phyloP scores from a whole-genome alignment of 2,797 vertebrate species.

The Cottoperca gobio region DNA sequence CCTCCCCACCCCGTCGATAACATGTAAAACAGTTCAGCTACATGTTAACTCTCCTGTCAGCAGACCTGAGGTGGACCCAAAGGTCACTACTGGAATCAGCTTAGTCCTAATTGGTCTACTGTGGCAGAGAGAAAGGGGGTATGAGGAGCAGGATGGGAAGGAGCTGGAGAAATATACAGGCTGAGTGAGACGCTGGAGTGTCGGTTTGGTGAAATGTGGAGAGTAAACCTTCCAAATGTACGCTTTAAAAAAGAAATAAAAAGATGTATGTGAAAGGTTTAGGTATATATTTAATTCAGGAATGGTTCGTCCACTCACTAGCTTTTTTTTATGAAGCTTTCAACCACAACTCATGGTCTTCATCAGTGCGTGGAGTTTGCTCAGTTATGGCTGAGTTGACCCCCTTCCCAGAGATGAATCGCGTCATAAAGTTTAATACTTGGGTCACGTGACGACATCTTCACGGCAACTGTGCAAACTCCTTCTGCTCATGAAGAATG shows the following conservation, averaged over 20 bases:
- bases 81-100: slow-evolving; percentile 81
- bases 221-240: not conserved
- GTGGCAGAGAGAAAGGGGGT: slow-evolving; percentile 53
- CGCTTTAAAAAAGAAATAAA: not conserved
- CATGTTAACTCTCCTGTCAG: slow-evolving; percentile 82
- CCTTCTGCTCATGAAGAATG: not conserved
- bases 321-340: not conserved
- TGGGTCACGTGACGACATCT: too few species aligned
- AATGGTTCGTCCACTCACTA: fast-evolving
- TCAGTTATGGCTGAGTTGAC: not conserved
- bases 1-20: slow-evolving; percentile 84
- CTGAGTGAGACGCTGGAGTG: not conserved
- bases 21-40: slow-evolving; percentile 86
- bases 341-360: not conserved
- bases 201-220: not conserved
- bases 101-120: slow-evolving; percentile 82
- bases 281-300: not conserved
- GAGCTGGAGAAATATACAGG: slow-evolving; percentile 7
- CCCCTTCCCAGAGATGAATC: not conserved
- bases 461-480: too few species aligned
- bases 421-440: too few species aligned
- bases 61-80: slow-evolving; percentile 81
- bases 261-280: not conserved
- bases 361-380: not conserved
- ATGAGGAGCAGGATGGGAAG: slow-evolving; percentile 13